Percentiles rank a stretch among this genome's conserved stretches.
These are phyloP conservation scores for Ethmia dodecea DNA, from an alignment of 2,888 invertebrate species.

Conservation along the genomic window DNA sequence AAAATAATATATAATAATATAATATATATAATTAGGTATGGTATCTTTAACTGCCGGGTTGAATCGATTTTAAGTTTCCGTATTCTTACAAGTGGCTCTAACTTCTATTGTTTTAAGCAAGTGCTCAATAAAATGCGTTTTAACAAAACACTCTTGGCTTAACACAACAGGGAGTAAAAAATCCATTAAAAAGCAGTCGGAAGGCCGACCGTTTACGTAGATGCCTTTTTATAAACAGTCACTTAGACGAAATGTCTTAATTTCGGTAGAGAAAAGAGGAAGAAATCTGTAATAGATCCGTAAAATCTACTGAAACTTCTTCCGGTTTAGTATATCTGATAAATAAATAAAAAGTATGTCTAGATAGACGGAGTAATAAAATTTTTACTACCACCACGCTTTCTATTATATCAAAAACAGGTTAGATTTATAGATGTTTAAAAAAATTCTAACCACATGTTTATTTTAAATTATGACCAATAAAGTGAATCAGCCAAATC, in stretches of 20 bases:
- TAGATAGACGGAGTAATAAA: background rate
- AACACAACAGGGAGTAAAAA: constrained; percentile 38
- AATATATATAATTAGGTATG: too few relatives aligned
- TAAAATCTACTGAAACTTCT: constrained; percentile 8
- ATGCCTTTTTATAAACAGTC: constrained; percentile 37
- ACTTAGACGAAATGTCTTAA: constrained; percentile 43
- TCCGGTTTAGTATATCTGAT: constrained; percentile 3
- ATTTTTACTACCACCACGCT: too few relatives aligned
- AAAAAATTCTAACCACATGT: constrained; percentile 35
- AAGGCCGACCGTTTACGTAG: constrained; percentile 30
- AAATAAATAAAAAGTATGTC: too few relatives aligned
- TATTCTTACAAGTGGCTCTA: too few relatives aligned
- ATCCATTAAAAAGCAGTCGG: constrained; percentile 31
- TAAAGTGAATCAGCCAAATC: constrained; percentile 58
- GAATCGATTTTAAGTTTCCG: too few relatives aligned
- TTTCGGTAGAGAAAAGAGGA: constrained; percentile 35
- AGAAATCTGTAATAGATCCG: constrained; percentile 22
- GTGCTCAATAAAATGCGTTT: constrained; percentile 18
- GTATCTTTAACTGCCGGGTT: too few relatives aligned
- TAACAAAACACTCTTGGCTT: constrained; percentile 29
- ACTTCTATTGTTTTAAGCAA: too few relatives aligned
- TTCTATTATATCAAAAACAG: constrained; percentile 26
- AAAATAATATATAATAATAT: too few relatives aligned
- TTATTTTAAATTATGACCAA: constrained; percentile 53
- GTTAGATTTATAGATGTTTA: constrained; percentile 46